These are phyloP conservation scores for Melanerpes aurifrons DNA, from an alignment of 2,113 vertebrate genomes.

Conservation along the genomic window DNA sequence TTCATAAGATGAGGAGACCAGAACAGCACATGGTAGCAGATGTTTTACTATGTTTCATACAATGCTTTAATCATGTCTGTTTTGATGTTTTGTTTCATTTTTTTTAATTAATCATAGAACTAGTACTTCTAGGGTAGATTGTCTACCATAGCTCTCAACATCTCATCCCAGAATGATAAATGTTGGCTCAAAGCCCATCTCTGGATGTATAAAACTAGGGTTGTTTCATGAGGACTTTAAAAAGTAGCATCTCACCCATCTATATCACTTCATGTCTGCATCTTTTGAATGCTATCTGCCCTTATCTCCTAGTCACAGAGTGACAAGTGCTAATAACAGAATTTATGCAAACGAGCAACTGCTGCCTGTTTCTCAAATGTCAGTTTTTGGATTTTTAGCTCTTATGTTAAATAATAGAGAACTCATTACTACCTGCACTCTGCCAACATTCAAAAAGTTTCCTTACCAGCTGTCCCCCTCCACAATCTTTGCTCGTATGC, in stretches of 20 bases:
- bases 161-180: neutral
- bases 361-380: conserved; percentile 10
- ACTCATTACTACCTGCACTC: neutral
- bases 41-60: neutral
- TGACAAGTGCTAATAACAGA: conserved; percentile 63
- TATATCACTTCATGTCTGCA: neutral
- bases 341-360: conserved; percentile 52
- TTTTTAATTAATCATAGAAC: neutral
- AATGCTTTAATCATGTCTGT: neutral
- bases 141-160: neutral
- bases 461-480: neutral
- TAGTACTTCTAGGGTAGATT: neutral
- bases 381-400: conserved; percentile 11
- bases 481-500: neutral
- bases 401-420: neutral
- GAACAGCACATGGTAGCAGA: neutral
- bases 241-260: conserved; percentile 23
- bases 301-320: conserved; percentile 36
- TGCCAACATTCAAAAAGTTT: neutral
- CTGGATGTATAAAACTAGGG: conserved; percentile 1
- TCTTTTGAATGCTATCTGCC: conserved; percentile 25
- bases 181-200: conserved; percentile 8
- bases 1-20: neutral
- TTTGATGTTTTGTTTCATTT: neutral
- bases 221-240: conserved; percentile 18